phyloP scores from a whole-genome alignment of 1,140 invertebrate species.

The Tetragnatha versicolor region DNA sequence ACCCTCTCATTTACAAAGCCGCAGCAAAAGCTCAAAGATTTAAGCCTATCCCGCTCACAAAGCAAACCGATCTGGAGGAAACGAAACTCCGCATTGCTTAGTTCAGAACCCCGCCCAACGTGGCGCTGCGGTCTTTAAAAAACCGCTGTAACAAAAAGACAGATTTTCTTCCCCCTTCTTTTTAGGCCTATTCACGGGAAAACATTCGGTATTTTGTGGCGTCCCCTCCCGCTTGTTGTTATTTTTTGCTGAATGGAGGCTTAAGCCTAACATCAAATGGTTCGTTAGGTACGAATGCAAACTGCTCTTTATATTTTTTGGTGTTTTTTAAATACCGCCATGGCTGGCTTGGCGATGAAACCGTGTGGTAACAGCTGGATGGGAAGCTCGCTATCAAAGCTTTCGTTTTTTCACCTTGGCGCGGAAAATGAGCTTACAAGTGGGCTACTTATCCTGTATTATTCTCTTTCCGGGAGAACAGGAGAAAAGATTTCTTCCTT shows the following conservation, averaged over 20 bases:
- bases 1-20: no score
- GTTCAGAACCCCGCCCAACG: no score
- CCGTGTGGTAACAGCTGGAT: not conserved
- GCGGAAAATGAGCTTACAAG: not conserved
- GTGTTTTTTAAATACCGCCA: not conserved
- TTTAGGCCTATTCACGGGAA: not conserved
- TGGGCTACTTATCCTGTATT: not conserved
- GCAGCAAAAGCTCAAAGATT: no score
- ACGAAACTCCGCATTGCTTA: no score
- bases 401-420: not conserved
- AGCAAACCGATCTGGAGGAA: no score
- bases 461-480: not conserved
- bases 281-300: not conserved
- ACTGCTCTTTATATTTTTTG: not conserved
- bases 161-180: no score
- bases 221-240: not conserved
- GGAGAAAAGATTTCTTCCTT: no score
- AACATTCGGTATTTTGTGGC: not conserved
- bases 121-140: no score
- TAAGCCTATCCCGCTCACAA: no score
- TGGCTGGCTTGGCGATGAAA: not conserved
- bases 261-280: slow-evolving; percentile 1
- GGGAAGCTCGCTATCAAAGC: not conserved
- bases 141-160: no score
- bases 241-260: not conserved